A percentile compares a stretch with the other conserved stretches of the same genome.
These are phyloP conservation scores for Dasypogon diadema DNA, from an alignment of 2,888 invertebrate genomes.

Conservation along the genomic window DNA sequence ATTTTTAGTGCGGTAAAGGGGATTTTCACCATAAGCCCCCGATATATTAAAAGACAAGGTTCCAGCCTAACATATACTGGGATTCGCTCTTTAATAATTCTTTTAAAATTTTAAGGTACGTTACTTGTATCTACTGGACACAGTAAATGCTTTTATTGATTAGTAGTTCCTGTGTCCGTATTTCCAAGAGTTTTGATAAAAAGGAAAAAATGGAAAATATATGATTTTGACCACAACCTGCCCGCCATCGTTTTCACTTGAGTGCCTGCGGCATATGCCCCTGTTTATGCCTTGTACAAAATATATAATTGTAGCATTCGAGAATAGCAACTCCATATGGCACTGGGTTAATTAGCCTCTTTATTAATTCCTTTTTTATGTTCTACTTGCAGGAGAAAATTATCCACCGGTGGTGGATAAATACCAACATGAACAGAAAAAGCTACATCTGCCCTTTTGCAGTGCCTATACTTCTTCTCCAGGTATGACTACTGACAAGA, in stretches of 20 bases:
- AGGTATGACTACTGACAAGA: background rate
- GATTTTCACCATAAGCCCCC: no score
- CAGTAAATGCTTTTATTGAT: no score
- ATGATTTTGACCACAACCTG: no score
- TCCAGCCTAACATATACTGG: no score
- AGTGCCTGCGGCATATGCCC: slow-evolving; percentile 10
- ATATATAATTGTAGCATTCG: slow-evolving; percentile 5
- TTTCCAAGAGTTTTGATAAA: no score
- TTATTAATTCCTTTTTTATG: background rate
- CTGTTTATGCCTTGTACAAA: background rate
- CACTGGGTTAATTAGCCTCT: slow-evolving; percentile 20
- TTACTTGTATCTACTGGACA: no score
- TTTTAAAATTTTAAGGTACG: no score
- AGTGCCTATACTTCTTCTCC: background rate
- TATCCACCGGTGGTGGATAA: background rate
- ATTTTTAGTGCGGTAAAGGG: no score
- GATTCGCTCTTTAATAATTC: no score
- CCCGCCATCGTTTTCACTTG: background rate
- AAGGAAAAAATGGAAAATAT: no score
- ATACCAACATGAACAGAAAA: background rate
- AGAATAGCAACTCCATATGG: slow-evolving; percentile 20
- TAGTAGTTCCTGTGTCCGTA: no score
- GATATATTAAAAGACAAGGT: no score
- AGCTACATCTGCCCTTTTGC: slow-evolving; percentile 18
- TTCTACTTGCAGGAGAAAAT: slow-evolving; percentile 4